Evolutionary conservation across 2,797 vertebrate species (phyloP).

Genomic region (Molossus alvarezi): DNA sequence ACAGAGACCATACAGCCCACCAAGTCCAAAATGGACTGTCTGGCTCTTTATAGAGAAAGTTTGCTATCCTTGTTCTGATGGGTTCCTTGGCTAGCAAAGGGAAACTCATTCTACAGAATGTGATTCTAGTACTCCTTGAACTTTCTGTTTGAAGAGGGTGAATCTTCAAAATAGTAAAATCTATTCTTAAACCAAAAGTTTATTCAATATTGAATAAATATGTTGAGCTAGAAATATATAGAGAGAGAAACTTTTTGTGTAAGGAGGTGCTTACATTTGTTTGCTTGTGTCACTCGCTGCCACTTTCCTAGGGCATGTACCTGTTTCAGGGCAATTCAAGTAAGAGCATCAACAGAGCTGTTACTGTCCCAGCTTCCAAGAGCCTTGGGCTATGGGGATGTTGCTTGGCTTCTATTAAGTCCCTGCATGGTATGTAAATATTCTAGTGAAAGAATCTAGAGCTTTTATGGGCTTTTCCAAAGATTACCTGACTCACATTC

Average conservation of each 20-base stretch:
- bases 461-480: neutral
- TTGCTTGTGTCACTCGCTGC: neutral
- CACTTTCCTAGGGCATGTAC: neutral
- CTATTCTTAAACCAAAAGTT: neutral
- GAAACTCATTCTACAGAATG: neutral
- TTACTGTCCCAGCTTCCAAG: neutral
- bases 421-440: neutral
- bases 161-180: conserved; percentile 25
- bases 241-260: neutral
- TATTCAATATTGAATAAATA: conserved; percentile 38
- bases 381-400: neutral
- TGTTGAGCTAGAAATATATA: neutral
- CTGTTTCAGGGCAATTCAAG: neutral
- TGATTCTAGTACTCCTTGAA: neutral
- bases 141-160: neutral
- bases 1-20: neutral
- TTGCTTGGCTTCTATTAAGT: neutral
- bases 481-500: neutral
- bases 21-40: neutral
- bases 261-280: neutral
- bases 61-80: neutral
- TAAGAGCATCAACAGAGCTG: neutral
- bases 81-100: neutral
- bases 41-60: neutral
- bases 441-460: neutral